Conservation (phyloP, 2,113 vertebrate species). For the Ictalurus furcatus region DNA sequence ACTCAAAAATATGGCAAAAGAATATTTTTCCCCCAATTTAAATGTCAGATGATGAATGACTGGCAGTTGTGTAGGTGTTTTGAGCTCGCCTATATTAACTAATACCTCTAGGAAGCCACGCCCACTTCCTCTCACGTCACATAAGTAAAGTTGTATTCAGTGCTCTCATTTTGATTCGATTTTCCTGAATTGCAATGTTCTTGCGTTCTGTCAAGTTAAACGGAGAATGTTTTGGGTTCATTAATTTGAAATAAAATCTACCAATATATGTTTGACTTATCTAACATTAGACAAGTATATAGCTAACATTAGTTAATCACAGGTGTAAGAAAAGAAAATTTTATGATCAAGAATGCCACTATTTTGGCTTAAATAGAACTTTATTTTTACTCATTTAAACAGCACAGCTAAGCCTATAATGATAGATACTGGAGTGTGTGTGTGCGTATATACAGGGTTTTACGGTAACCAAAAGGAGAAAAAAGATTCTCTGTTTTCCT, state of each 20-base stretch:
- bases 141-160: background rate
- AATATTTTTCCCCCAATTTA: background rate
- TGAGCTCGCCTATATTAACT: background rate
- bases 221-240: background rate
- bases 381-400: background rate
- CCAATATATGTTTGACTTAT: background rate
- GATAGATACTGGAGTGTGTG: background rate
- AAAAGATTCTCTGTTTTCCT: background rate
- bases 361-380: background rate
- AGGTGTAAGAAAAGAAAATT: background rate
- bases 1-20: background rate
- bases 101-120: background rate
- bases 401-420: too few species aligned
- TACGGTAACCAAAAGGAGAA: background rate
- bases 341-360: background rate
- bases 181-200: background rate
- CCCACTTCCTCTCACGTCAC: background rate
- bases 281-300: background rate
- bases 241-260: background rate
- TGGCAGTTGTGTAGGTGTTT: background rate
- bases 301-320: background rate
- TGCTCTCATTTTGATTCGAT: background rate
- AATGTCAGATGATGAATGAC: background rate
- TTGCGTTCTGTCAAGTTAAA: background rate
- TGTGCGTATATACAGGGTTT: background rate